These are phyloP conservation scores for Rhizoglyphus robini DNA, from an alignment of 1,140 invertebrate genomes.

Conservation along the genomic window DNA sequence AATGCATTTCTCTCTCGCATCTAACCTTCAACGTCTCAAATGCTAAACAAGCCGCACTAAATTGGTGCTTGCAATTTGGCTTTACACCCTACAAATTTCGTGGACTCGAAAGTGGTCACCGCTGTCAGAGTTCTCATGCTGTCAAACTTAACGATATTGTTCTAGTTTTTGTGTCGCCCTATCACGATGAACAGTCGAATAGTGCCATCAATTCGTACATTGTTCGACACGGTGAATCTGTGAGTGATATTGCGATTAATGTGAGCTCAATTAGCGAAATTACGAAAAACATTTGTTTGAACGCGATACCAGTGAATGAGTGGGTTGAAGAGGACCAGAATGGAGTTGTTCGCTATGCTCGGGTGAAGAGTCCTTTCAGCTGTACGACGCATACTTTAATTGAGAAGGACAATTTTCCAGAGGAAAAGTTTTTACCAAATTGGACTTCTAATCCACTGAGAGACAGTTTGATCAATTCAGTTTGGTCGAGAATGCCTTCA, in stretches of 20 bases:
- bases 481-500: slow-evolving; percentile 6
- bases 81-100: slow-evolving; percentile 82
- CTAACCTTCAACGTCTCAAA: slow-evolving; percentile 93
- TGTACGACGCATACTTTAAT: slow-evolving; percentile 92
- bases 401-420: slow-evolving; percentile 69
- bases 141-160: slow-evolving; percentile 86
- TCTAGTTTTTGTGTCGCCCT: slow-evolving; percentile 75
- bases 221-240: slow-evolving; percentile 82
- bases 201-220: slow-evolving; percentile 54
- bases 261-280: neutral
- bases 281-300: neutral
- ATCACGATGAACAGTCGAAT: slow-evolving; percentile 50
- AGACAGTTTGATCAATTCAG: neutral
- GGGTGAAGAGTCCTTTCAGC: slow-evolving; percentile 87
- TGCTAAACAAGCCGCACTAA: slow-evolving; percentile 89
- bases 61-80: slow-evolving; percentile 78
- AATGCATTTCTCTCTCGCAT: slow-evolving; percentile 39
- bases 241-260: slow-evolving; percentile 58
- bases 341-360: slow-evolving; percentile 57
- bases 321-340: slow-evolving; percentile 18
- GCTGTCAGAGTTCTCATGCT: slow-evolving; percentile 68
- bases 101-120: slow-evolving; percentile 87
- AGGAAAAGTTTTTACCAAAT: slow-evolving; percentile 72
- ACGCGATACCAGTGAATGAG: neutral
- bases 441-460: slow-evolving; percentile 41